These are phyloP conservation scores for Anthopleura sola DNA, from an alignment of 64 coral and sea anemone species.

Conservation along the genomic window DNA sequence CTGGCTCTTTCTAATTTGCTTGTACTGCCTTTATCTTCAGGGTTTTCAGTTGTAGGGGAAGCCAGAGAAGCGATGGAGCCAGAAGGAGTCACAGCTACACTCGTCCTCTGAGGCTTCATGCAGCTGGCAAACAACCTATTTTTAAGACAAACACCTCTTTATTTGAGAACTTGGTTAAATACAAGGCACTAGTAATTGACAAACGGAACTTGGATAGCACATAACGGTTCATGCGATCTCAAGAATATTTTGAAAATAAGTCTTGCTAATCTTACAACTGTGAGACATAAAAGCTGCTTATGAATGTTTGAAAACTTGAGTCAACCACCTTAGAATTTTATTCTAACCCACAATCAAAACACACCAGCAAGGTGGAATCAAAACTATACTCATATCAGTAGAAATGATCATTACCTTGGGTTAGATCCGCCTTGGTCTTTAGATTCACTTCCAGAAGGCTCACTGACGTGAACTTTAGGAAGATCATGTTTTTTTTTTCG, in stretches of 20 bases:
- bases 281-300: not conserved
- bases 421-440: not conserved
- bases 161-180: not conserved
- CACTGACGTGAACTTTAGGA: not conserved
- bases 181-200: not conserved
- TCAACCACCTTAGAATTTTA: not conserved
- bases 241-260: not conserved
- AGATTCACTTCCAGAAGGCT: not conserved
- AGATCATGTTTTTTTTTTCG: conserved; percentile 11
- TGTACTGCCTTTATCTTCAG: not conserved
- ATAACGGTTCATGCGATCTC: not conserved
- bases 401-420: not conserved
- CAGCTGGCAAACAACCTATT: conserved; percentile 5
- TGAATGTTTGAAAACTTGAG: conserved; percentile 12
- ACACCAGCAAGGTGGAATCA: not conserved
- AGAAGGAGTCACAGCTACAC: conserved; percentile 13
- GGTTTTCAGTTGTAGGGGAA: not conserved
- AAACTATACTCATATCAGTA: not conserved
- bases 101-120: conserved; percentile 4
- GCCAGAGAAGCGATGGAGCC: conserved; percentile 26
- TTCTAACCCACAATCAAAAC: not conserved
- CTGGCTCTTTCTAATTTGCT: conserved; percentile 33
- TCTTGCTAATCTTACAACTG: not conserved
- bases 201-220: not conserved
- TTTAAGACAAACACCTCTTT: not conserved